Evolutionary conservation across 2,888 invertebrate genomes (phyloP).

Genomic region (Lamellibrachia satsuma): DNA sequence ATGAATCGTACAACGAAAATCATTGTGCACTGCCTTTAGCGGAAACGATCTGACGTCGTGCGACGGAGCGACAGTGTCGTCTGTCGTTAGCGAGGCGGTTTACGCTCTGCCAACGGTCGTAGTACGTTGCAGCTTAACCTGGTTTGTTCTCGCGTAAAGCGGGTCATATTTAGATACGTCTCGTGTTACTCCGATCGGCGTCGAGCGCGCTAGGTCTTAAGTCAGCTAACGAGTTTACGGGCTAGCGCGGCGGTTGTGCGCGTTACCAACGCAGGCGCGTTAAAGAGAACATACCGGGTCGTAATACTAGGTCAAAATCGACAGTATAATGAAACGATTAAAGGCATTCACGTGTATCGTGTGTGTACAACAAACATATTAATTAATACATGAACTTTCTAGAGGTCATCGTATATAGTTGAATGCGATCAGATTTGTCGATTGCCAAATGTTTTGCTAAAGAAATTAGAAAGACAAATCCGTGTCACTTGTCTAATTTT

Average conservation of each 20-base stretch:
- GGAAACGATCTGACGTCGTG: neutral
- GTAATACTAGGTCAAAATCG: neutral
- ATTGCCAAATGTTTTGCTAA: neutral
- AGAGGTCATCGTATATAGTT: neutral
- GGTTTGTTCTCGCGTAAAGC: constrained; percentile 9
- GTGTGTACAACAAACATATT: neutral
- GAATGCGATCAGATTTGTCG: neutral
- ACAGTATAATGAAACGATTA: neutral
- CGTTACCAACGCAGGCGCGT: neutral
- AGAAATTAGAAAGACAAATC: neutral
- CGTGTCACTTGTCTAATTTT: neutral
- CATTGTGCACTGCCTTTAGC: neutral
- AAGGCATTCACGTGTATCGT: neutral
- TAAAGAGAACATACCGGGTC: neutral
- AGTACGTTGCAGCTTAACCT: neutral
- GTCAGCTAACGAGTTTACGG: neutral
- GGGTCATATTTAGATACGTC: constrained; percentile 13
- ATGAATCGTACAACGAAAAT: neutral
- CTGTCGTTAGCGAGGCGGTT: neutral
- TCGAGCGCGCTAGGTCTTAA: neutral
- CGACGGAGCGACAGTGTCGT: neutral
- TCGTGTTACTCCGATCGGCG: neutral
- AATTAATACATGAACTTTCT: neutral
- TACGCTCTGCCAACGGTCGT: neutral
- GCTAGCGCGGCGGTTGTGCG: neutral